Evolutionary conservation across 2,113 vertebrate species (phyloP), one percentile per base, ranked within the genome.

Genomic region (Gyps fulvus): DNA sequence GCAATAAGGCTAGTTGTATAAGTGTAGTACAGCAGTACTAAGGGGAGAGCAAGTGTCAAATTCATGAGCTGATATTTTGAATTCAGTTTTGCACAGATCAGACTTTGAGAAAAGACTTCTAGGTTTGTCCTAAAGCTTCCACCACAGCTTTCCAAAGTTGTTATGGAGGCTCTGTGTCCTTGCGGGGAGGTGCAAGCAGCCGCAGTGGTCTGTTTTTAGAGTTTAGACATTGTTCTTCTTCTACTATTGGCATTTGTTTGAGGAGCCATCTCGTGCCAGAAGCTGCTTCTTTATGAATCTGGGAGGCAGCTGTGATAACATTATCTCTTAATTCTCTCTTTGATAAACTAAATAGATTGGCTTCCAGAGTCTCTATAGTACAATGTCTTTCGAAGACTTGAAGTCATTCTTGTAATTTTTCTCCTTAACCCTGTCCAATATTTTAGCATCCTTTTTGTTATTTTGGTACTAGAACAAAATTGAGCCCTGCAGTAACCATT

Each of bases 1-100:
- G 29, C 40, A 23, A 1, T 59, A 62, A 52, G 21, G 27, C 29
- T 63, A 20, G 27, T 62, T 0, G 0, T 65, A 15, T 6, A 9
- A 65, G 26, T 15, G 21, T 26, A 27, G 29, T 57, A 45, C 16
- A 32, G 38, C 0, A 1, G 23, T 73, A 32, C 18, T 36, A 49
- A 83, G 55, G 26, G 49, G 43, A 57, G 27, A 69, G 5, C 61
- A 57, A 88, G 29, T 13, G 20, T 42, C 29, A 26, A 17, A 52
- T 89, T 94, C 32, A 67, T 1, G 4, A 66, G 11, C 10, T 65
- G 20, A 3, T 92, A 21, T 43, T 89, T 88, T 72, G 22, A 73
- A n/a, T 40, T 78, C 58, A 38, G 21, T 90, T 95, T 88, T 71
- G 62, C 38, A 61, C 21, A 73, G 87, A 40, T 10, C 10, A 69